Evolutionary conservation across 2,888 invertebrate genomes (phyloP), one percentile per base, ranked within the genome.

Genomic region (Cephalotes varians): DNA sequence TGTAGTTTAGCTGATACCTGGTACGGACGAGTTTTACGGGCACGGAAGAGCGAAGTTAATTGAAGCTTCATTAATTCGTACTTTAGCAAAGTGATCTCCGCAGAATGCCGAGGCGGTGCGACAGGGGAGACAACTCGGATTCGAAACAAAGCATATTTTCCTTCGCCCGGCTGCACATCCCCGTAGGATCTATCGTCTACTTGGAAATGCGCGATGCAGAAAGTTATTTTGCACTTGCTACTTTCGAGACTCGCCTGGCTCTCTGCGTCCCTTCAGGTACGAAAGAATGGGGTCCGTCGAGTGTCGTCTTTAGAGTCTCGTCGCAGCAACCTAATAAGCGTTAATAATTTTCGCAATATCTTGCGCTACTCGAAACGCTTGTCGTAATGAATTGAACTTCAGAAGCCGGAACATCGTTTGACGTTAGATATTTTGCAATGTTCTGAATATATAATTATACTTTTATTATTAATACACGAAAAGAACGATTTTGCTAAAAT

Each of bases 61-160:
- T 82, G 82, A 79, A 82, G 77, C 74, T 76, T 76, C 77, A 73
- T 76, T 73, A 73, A 76, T 80, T 80, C 79, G 74, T 62, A 60
- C 80, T 76, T 80, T 62, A 76, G 74, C 40, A 58, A 80, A 73
- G 74, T 80, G 58, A 79, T 80, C 77, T 51, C 77, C 60, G 40
- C 40, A 60, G 80, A 80, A 80, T 60, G n/a, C 47, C 76, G 58
- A 54, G 74, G 47, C 47, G 18, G 31, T 6, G 65, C 44, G 56
- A 44, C 34, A 28, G 37, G 7, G 37, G 6, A 21, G 25, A 18
- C 15, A 76, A 72, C 44, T 72, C 56, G 44, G 56, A 72, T 44
- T 72, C 56, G 72, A 77, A 79, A 79, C 77, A 79, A 79, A 79
- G 77, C 56, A 72, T 79, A 79, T 79, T 79, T 79, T 56, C 56